Evolutionary conservation across 2,797 vertebrate genomes (phyloP), one percentile per base, ranked within the genome.

Genomic region (Myiotriccus ornatus): DNA sequence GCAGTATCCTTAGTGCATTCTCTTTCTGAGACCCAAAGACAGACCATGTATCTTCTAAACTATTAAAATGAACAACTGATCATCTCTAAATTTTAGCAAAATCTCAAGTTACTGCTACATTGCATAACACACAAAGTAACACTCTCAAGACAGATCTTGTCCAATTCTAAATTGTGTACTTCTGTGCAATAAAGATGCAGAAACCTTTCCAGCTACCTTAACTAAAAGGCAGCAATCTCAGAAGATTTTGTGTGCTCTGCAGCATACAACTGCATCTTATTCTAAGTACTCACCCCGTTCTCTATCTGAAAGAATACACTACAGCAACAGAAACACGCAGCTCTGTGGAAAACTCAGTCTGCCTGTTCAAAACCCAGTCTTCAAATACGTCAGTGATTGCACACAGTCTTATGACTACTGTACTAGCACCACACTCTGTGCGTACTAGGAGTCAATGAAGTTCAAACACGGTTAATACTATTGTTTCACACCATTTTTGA

Each of bases 341-440:
- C 41, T 53, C 27, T 28, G 34, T 9, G 12, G 20, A 14, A 90
- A 88, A 87, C 57, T 19, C 7, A 37, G 22, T 25, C 27, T 47
- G 34, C 12, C 34, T 43, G 56, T 53, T 59, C 16, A 63, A 74
- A 92, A 47, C 14, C 44, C 32, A 22, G 30, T 28, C 35, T 88
- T 75, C 64, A 75, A 81, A 78, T 14, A 44, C 0, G 0, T 24
- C 28, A 25, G 46, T n/a, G 21, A 2, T 4, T 53, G 50, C 37
- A 68, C 15, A 28, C 9, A 34, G 28, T 27, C 32, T 14, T 14
- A 14, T 19, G 52, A 18, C 27, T 67, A 32, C 28, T n/a, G 12
- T 23, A 53, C 32, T 5, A 55, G 44, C 60, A 73, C 32, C 2
- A 3, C 52, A 70, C 35, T 59, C 35, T 3, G 5, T 18, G 12